These are phyloP conservation scores for Nothobranchius kuhntae DNA, from an alignment of 2,113 vertebrate species.

Conservation along the genomic window DNA sequence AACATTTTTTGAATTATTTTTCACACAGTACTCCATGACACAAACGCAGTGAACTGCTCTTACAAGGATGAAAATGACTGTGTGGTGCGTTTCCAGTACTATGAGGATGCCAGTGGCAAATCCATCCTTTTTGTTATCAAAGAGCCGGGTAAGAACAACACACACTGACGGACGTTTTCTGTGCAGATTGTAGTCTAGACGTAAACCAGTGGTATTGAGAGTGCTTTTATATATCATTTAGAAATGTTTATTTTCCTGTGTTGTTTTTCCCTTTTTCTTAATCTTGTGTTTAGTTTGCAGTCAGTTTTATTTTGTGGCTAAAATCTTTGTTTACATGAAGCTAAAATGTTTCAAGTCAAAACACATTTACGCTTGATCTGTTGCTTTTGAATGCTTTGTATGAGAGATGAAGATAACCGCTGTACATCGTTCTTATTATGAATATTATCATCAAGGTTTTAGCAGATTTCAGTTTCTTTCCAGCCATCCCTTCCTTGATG, in stretches of 20 bases:
- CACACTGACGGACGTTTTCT: neutral
- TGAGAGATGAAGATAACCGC: too few relatives aligned
- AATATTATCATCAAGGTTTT: neutral
- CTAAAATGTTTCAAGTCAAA: too few relatives aligned
- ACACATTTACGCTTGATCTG: too few relatives aligned
- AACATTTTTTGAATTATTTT: neutral
- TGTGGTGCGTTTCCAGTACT: constrained; percentile 93
- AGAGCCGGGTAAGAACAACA: constrained; percentile 85
- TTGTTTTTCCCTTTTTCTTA: too few relatives aligned
- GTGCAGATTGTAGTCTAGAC: neutral
- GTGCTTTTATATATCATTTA: too few relatives aligned
- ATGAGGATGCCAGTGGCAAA: constrained; percentile 93
- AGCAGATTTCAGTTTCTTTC: neutral
- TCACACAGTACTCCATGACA: constrained; percentile 78
- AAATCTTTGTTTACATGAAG: too few relatives aligned
- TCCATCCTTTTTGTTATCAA: constrained; percentile 90
- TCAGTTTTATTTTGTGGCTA: too few relatives aligned
- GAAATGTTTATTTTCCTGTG: too few relatives aligned
- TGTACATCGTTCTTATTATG: neutral
- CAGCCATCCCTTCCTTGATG: constrained; percentile 22
- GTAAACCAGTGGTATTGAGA: too few relatives aligned
- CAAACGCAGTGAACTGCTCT: constrained; percentile 92
- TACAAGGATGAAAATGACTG: constrained; percentile 96
- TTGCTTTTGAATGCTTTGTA: too few relatives aligned
- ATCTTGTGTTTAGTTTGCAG: too few relatives aligned